Conservation (phyloP, 2,888 invertebrate species). For the Clusia tigrina region DNA sequence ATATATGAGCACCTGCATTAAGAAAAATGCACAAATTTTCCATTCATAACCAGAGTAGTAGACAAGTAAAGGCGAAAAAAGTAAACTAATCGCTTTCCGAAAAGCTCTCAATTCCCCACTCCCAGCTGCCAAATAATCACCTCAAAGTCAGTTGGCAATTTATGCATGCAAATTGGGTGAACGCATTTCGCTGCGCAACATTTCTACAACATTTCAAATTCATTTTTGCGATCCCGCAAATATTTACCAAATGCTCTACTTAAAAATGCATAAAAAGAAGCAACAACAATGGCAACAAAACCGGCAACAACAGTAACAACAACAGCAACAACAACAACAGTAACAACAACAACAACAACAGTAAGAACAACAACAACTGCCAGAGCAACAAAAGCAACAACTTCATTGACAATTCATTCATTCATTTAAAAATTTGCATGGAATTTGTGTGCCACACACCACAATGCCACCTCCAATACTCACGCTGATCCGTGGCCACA, state of each 20-base stretch:
- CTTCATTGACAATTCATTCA: too few relatives aligned
- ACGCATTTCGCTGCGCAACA: background rate
- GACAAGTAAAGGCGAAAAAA: too few relatives aligned
- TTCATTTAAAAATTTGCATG: conserved; percentile 22
- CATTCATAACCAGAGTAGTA: too few relatives aligned
- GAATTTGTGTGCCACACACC: background rate
- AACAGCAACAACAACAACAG: too few relatives aligned
- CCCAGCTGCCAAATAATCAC: background rate
- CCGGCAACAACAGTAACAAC: too few relatives aligned
- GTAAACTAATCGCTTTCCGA: background rate
- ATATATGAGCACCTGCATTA: too few relatives aligned
- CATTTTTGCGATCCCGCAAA: background rate
- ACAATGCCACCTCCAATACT: background rate
- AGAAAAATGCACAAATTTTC: too few relatives aligned
- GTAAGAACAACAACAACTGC: too few relatives aligned
- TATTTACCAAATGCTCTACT: background rate
- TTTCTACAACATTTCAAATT: background rate
- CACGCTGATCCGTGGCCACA: background rate
- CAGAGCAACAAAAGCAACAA: too few relatives aligned
- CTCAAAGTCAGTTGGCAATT: conserved; percentile 43
- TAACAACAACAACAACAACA: too few relatives aligned
- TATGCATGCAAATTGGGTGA: conserved; percentile 51
- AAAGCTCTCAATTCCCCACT: background rate
- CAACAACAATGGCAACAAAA: too few relatives aligned
- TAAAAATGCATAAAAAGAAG: conserved; percentile 17